phyloP scores from a whole-genome alignment of 2,888 invertebrate species.

The Chrysotoxum bicinctum region DNA sequence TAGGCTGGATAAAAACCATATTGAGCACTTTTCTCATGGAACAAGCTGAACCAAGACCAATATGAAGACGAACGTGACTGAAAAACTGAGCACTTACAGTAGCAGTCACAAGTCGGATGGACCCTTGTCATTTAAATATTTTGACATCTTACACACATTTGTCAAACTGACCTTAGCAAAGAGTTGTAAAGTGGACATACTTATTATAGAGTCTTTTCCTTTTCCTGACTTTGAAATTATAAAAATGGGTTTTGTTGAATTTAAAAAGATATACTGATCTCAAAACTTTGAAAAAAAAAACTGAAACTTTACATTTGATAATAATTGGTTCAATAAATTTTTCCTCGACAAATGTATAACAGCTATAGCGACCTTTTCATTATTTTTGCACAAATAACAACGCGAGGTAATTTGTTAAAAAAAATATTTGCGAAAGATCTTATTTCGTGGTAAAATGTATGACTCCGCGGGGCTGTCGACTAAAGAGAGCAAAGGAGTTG shows the following conservation, averaged over 20 bases:
- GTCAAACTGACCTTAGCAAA: constrained; percentile 49
- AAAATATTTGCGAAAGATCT: too few relatives aligned
- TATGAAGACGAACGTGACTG: constrained; percentile 63
- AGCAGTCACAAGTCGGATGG: constrained; percentile 6
- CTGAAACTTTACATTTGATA: too few relatives aligned
- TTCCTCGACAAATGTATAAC: too few relatives aligned
- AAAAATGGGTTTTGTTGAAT: background rate
- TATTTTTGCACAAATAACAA: too few relatives aligned
- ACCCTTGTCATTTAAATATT: constrained; percentile 45
- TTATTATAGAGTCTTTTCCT: background rate
- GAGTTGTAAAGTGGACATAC: background rate
- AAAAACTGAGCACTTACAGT: constrained; percentile 28
- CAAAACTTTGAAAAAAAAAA: too few relatives aligned
- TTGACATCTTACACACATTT: constrained; percentile 60
- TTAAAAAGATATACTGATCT: too few relatives aligned
- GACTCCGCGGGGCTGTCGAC: too few relatives aligned
- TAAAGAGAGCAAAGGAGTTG: too few relatives aligned
- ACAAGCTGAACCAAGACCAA: background rate
- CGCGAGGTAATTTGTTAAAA: too few relatives aligned
- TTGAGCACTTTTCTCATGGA: background rate
- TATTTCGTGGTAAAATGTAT: too few relatives aligned
- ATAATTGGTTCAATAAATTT: too few relatives aligned
- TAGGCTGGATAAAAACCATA: background rate
- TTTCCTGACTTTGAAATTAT: background rate
- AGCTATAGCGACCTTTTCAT: too few relatives aligned